Evolutionary conservation across 2,113 vertebrate species (phyloP), one percentile per base, ranked within the genome.

Genomic region (Lepisosteus oculatus): DNA sequence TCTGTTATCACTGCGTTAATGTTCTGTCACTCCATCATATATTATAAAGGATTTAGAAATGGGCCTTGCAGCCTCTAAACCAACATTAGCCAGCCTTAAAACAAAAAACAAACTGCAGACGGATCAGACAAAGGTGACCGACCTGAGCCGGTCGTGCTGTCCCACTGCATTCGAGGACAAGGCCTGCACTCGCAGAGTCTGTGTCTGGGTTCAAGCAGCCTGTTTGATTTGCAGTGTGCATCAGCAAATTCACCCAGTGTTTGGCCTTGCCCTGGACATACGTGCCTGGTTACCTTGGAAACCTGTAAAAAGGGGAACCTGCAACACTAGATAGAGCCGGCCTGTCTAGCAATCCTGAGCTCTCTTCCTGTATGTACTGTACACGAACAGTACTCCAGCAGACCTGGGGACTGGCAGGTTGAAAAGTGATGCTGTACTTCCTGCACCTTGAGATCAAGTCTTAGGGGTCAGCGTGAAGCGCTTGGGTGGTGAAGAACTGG

Each of bases 231-330:
- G 29, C 29, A 29, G 29, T 29, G 29, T 29, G 29, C 29, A 29
- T 29, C 29, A 2, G 29, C 29, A 29, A 29, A 29, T 29, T 29
- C 29, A 29, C 29, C 29, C 29, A 29, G 29, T 54, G 12, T 71
- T 67, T 93, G 91, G 92, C 91, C 91, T 90, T 89, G 84, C 76
- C 92, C 91, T 85, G 84, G 81, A 77, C 72, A 89, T 87, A 90
- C 90, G 88, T 29, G 79, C 88, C 79, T 77, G 51, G 77, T 93
- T 87, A 74, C 92, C 85, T 86, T 93, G 89, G 89, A 3, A 77
- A 94, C 82, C 75, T 78, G 85, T 90, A 93, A 93, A 91, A 93
- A 93, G 47, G 9, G 57, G 91, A 93, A 93, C 92, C 90, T 91
- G 92, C 91, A 92, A 92, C 93, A 94, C 91, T 91, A 92, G 89